Conservation (phyloP, 1,140 invertebrate genomes). For the Scylla paramamosain region DNA sequence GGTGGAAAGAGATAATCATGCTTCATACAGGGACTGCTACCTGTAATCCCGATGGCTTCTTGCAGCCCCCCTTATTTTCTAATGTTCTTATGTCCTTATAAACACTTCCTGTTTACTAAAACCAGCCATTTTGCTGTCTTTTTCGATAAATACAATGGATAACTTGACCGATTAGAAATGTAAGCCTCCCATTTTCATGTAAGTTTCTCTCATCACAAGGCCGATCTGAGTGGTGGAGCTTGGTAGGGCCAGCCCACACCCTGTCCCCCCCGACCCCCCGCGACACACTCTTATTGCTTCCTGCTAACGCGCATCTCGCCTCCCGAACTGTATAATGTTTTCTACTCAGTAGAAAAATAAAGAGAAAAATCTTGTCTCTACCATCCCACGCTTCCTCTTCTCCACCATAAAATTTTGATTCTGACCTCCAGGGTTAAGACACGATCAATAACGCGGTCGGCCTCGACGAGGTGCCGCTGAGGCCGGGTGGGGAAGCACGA, state of each 20-base stretch:
- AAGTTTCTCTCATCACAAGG: neutral
- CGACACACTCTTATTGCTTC: neutral
- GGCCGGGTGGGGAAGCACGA: slow-evolving; percentile 6
- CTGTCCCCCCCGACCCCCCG: neutral
- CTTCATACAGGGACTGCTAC: too few species aligned
- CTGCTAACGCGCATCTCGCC: neutral
- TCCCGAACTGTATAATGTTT: neutral
- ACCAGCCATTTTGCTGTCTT: neutral
- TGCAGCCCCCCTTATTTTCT: too few species aligned
- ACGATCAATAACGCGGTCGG: neutral
- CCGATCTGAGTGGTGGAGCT: neutral
- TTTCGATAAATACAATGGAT: neutral
- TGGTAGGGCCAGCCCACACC: neutral
- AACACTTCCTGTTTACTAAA: neutral
- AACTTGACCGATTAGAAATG: neutral
- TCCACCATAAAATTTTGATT: slow-evolving; percentile 3
- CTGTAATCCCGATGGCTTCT: too few species aligned
- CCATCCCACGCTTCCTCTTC: neutral
- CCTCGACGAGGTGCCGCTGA: neutral
- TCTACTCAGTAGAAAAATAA: neutral
- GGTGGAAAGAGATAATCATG: too few species aligned
- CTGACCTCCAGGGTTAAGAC: neutral
- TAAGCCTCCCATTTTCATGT: neutral
- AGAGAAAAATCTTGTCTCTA: neutral
- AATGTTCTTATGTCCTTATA: too few species aligned